Evolutionary conservation across 2,113 vertebrate species (phyloP), one percentile per base, ranked within the genome.

Genomic region (Larimichthys polyactis): DNA sequence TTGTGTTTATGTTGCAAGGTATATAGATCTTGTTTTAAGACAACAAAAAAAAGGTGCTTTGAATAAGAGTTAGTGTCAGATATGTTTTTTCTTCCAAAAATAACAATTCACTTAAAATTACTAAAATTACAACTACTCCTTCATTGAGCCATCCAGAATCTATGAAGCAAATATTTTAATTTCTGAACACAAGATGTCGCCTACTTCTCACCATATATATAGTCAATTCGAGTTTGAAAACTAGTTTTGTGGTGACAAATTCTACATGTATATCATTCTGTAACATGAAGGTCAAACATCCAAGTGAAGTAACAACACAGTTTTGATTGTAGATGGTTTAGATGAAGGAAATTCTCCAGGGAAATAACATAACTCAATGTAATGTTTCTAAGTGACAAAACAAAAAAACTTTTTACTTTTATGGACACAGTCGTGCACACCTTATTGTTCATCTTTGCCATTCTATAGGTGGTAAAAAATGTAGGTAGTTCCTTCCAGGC

Each of bases 391-490:
- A 36, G 10, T 36, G 19, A 22, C 11, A 44, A 22, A 40, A 43
- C 17, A 2, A 63, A 63, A 54, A 49, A 4, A 43, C 32, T 5
- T 69, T 55, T 16, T 20, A 57, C 52, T 11, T 12, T 54, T 20
- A 43, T 19, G 14, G 68, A 71, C 51, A 3, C 32, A 40, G 12
- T 55, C 55, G 20, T 24, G 7, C 51, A 11, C 12, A 70, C 14
- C 0, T 57, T 44, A 52, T 70, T 49, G 0, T 70, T 84, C 22
- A 75, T 54, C 11, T 65, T 44, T 75, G 58, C 44, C 43, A 58
- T 74, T 74, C 40, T 68, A 63, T 65, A 59, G 51, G 59, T 59
- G 7, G 22, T 8, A 75, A 5, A 46, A 11, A 11, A 32, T 55
- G 36, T 54, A 46, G 16, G 27, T 24, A 20, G 11, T 29, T 63